Evolutionary conservation across 2,113 vertebrate species (phyloP), one percentile per base, ranked within the genome.

Genomic region (Gymnocephalus cernua): DNA sequence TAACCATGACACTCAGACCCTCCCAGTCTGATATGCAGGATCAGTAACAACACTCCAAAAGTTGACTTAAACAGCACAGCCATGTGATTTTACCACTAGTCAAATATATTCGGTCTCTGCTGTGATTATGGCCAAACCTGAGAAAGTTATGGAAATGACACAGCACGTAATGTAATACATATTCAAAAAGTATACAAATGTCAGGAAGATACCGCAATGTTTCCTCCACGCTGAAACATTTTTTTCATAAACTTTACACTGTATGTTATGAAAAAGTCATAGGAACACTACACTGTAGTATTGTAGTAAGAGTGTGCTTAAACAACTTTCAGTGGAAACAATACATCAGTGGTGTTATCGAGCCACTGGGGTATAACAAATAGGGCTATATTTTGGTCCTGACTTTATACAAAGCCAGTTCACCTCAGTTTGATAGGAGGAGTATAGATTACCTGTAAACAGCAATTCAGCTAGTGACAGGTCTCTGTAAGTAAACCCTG

Each of bases 1-100:
- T 90, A 91, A 91, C 91, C 92, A 92, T 95, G 91, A 92, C 86
- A 83, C 80, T 92, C 82, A 79, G 65, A 83, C 63, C 85, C 79
- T 82, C n/a, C 15, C 74, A 65, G 84, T 53, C 66, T 74, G 67
- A 89, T 65, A 61, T 84, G 77, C 68, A 70, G 76, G 74, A 76
- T 86, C 67, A 58, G 72, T 68, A 48, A 76, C 74, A 82, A 74
- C 29, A 61, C 64, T 71, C 69, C 72, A 86, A 35, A 77, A 82
- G 77, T 65, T 74, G 23, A 73, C 38, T 32, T 23, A 67, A 79
- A 88, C 78, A 80, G 75, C 47, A 86, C 75, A 65, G 59, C 63
- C 44, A 56, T 25, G 4, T 53, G 57, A 63, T 61, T 27, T 41
- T 48, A 25, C 44, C 29, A n/a, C 41, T 68, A 12, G 44, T 35